phyloP scores from a whole-genome alignment of 2,113 vertebrate genomes.

The Thryonomys swinderianus region DNA sequence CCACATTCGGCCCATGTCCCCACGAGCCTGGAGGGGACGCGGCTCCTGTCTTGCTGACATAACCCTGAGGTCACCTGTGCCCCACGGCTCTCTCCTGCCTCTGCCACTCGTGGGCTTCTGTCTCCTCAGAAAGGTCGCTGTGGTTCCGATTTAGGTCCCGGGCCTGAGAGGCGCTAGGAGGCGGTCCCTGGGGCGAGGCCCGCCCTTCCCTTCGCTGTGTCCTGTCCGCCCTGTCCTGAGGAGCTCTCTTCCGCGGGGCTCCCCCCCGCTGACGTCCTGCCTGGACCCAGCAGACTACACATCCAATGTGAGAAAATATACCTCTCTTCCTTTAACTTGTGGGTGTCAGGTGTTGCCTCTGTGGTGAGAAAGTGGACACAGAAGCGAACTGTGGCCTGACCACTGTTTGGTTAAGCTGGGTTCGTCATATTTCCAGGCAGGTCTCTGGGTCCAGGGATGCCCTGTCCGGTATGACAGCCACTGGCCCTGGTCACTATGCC shows the following conservation, averaged over 20 bases:
- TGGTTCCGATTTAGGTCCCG: not conserved
- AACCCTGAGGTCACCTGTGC: not conserved
- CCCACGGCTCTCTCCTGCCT: not conserved
- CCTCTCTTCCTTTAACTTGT: not conserved
- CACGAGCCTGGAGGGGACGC: not conserved
- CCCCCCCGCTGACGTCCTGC: not conserved
- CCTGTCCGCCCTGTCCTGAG: not conserved
- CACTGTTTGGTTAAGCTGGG: not conserved
- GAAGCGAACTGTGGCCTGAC: not conserved
- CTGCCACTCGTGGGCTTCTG: not conserved
- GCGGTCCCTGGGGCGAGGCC: not conserved
- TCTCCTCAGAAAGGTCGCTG: not conserved
- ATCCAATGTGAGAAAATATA: not conserved
- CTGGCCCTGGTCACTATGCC: not conserved
- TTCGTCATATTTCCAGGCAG: rapidly evolving
- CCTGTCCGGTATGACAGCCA: not conserved
- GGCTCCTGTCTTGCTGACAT: not conserved
- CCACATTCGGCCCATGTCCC: not conserved
- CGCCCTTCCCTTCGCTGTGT: not conserved
- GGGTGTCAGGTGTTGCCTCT: not conserved
- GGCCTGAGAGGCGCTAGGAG: not conserved
- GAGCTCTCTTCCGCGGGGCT: not conserved
- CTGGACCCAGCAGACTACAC: not conserved
- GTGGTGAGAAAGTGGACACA: not conserved
- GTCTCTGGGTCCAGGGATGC: not conserved